Conservation (phyloP, 2,113 vertebrate species). For the Anhinga anhinga region DNA sequence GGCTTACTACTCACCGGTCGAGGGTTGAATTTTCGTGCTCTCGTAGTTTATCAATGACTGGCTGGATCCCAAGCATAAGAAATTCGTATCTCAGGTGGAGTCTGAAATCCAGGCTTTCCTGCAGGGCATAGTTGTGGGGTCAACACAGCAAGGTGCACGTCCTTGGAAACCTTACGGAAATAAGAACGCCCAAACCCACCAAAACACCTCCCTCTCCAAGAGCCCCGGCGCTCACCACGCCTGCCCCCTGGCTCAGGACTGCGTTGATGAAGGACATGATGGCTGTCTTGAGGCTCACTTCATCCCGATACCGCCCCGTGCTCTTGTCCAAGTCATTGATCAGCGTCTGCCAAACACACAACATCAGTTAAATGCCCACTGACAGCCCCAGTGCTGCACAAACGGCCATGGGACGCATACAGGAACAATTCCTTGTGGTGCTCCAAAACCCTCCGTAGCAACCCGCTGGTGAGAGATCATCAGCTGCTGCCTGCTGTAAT, state of each 20-base stretch:
- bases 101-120: slow-evolving; percentile 97
- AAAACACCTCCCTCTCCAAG: background rate
- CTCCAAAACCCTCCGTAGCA: background rate
- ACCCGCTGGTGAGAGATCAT: background rate
- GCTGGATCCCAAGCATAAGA: slow-evolving; percentile 98
- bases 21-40: slow-evolving; percentile 97
- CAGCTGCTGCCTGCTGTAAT: background rate
- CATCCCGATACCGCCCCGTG: slow-evolving; percentile 93
- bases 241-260: slow-evolving; percentile 94
- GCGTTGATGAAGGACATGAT: slow-evolving; percentile 99
- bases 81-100: slow-evolving; percentile 97
- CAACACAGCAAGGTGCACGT: background rate
- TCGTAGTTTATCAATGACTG: slow-evolving; percentile 95
- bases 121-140: background rate
- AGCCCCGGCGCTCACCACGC: slow-evolving; percentile 80
- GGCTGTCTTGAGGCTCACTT: slow-evolving; percentile 97
- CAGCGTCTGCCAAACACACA: slow-evolving; percentile 79
- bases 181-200: background rate
- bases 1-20: slow-evolving; percentile 82
- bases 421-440: background rate
- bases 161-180: background rate
- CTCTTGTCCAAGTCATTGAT: slow-evolving; percentile 96
- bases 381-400: background rate
- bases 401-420: accelerated
- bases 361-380: accelerated